A percentile compares a stretch with the other conserved stretches of the same genome.
phyloP scores from a whole-genome alignment of 2,113 vertebrate genomes.

The Penelope pileata region DNA sequence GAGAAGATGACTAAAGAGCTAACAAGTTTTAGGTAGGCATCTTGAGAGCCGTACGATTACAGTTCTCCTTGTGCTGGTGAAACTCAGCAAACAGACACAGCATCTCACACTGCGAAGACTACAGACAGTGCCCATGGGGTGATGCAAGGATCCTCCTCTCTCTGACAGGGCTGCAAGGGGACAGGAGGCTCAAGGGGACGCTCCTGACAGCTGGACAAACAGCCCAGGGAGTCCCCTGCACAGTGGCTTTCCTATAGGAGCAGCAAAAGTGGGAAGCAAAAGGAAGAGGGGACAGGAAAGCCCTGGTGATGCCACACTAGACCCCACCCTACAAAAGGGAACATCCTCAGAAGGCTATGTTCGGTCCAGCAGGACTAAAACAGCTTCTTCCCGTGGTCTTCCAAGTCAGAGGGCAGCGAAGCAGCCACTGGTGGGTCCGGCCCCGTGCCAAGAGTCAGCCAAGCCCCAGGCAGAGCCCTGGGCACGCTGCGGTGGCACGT shows the following conservation, averaged over 20 bases:
- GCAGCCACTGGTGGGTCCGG: neutral
- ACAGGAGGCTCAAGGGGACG: neutral
- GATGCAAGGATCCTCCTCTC: neutral
- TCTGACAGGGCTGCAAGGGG: neutral
- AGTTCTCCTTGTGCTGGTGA: neutral
- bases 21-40: neutral
- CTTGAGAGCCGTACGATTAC: neutral
- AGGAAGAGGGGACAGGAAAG: neutral
- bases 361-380: neutral
- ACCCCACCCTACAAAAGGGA: neutral
- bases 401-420: neutral
- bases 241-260: fast-evolving
- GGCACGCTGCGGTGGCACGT: fast-evolving
- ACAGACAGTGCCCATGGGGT: neutral
- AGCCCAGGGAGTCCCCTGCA: neutral
- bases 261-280: neutral
- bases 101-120: neutral
- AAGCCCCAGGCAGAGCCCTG: neutral
- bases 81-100: neutral
- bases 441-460: neutral
- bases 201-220: neutral
- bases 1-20: neutral
- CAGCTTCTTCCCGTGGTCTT: neutral
- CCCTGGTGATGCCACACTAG: fast-evolving
- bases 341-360: neutral